Evolutionary conservation across 2,888 invertebrate species (phyloP), one percentile per base, ranked within the genome.

Genomic region (Esperia sulphurella): DNA sequence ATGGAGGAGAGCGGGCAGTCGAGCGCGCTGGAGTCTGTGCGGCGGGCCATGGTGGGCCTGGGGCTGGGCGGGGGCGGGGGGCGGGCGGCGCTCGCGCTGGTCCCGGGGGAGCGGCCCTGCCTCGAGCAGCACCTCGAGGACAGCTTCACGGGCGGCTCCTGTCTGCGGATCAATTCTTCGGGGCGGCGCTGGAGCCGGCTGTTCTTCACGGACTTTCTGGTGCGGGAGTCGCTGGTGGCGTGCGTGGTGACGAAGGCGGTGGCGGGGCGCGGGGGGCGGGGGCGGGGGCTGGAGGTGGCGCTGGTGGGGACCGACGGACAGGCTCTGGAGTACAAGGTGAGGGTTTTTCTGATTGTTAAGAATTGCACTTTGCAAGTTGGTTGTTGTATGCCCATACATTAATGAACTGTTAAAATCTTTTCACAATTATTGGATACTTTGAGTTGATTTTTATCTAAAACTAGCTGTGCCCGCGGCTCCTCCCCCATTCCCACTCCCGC

Each of bases 101-200:
- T 12, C 31, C 30, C 30, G 14, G 42, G 4, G 31, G 31, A 9
- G 31, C 31, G 31, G 31, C 21, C 13, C 13, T 90, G 90, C 48
- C 57, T 86, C 9, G 71, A 82, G 55, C 54, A 68, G 30, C 76
- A 74, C 58, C 78, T 73, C 37, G 76, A 76, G 0, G 90, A 91
- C 53, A 84, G 83, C 53, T 92, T 88, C 63, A 75, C 67, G 14
- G 92, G 92, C 12, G 92, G 92, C 21, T 78, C 85, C 0, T 91
- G 91, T 38, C 65, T 92, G 1, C 79, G 78, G 1, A 71, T 81
- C 0, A 85, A 85, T n/a, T n/a, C n/a, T n/a, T n/a, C 54, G 48
- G 21, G 5, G 28, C 64, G 3, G 52, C 58, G 14, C 31, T 51
- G 0, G 65, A 63, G 9, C 77, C 58, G 86, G n/a, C 53, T 90